Evolutionary conservation across 2,888 invertebrate species (phyloP), one percentile per base, ranked within the genome.

Genomic region (Conomelus anceps): DNA sequence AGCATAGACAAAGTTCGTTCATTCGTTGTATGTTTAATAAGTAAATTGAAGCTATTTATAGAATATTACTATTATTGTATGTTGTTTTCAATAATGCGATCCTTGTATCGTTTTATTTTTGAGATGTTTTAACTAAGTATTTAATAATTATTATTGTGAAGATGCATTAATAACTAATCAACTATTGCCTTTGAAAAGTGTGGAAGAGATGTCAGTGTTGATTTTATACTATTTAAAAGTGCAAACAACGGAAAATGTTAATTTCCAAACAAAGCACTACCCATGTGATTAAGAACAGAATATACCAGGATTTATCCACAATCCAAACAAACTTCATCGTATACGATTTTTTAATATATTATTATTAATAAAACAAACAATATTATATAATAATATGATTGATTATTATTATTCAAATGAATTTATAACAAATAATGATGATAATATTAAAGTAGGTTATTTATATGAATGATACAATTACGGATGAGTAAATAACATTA

Each of bases 331-430:
- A 85, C 89, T 93, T 93, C 93, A 93, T 94, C 93, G 94, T 94
- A 94, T 94, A 94, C 94, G 94, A 94, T 94, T 94, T 94, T 94
- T 93, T 93, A 93, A 91, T 91, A 90, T 90, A 63, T n/a, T 63
- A 63, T 63, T 63, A 63, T 63, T 63, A 63, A 63, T 63, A 63
- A 90, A 91, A 90, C 90, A 91, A 90, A 90, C 91, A 89, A 91
- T 91, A 90, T 89, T 91, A 91, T 91, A 91, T 91, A 91, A 91
- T 91, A 91, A 91, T 91, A 91, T 90, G 90, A 91, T 91, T 91
- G 90, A 90, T 90, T 91, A 91, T 90, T 91, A 91, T 91, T 91
- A 91, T 91, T 91, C 91, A 87, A 88, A 85, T 26, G 86, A 88
- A 89, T 90, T 88, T 87, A 84, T 89, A 88, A 88, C 86, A 86